phyloP scores from a whole-genome alignment of 2,797 vertebrate species.

The Tympanoctomys barrerae region DNA sequence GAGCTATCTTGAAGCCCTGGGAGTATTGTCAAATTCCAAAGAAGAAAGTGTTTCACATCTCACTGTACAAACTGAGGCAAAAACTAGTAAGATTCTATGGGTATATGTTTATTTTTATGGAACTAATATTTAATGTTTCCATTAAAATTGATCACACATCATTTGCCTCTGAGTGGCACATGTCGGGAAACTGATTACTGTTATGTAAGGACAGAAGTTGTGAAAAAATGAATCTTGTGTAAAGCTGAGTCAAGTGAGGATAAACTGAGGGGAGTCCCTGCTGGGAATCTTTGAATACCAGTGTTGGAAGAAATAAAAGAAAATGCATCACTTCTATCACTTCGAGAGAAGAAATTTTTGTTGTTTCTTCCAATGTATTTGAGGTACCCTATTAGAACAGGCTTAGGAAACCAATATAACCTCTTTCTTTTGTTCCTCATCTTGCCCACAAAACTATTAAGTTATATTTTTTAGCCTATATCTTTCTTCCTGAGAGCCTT shows the following conservation, averaged over 20 bases:
- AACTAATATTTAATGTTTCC: constrained; percentile 62
- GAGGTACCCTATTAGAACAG: background rate
- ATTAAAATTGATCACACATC: constrained; percentile 41
- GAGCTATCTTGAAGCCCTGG: constrained; percentile 42
- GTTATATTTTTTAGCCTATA: background rate
- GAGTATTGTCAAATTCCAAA: constrained; percentile 53
- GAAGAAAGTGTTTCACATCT: constrained; percentile 44
- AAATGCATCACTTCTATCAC: background rate
- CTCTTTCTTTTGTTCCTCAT: background rate
- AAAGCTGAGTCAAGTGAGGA: background rate
- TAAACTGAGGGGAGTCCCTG: background rate
- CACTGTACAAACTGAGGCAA: constrained; percentile 37
- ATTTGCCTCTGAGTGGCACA: background rate
- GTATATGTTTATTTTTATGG: constrained; percentile 52
- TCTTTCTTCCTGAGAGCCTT: background rate
- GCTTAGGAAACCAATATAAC: background rate
- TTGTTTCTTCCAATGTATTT: background rate
- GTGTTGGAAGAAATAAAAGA: background rate
- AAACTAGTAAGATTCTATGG: background rate
- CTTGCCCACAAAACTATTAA: background rate
- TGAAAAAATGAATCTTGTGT: background rate
- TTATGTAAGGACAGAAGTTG: background rate
- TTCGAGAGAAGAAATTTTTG: background rate
- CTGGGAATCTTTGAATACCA: background rate
- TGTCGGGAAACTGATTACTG: background rate